Percentiles rank a stretch among this genome's conserved stretches.
These are phyloP conservation scores for Syngnathus floridae DNA, from an alignment of 2,113 vertebrate genomes.

Conservation along the genomic window DNA sequence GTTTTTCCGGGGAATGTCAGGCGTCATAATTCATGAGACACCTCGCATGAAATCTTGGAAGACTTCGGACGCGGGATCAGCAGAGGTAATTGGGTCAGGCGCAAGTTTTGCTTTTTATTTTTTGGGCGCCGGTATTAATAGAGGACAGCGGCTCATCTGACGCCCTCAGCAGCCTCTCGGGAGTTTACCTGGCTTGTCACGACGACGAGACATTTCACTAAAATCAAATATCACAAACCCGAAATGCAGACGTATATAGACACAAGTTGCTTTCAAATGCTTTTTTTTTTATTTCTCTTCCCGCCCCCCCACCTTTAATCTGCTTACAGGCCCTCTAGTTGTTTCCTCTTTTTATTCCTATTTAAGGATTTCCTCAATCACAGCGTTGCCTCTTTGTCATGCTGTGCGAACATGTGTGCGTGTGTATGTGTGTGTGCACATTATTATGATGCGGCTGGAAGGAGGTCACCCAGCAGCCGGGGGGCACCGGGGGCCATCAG, in stretches of 20 bases:
- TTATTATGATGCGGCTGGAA: conserved; percentile 40
- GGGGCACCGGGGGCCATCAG: conserved; percentile 32
- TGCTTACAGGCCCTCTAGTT: conserved; percentile 11
- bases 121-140: conserved; percentile 60
- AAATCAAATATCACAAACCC: not conserved
- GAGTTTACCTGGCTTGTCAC: conserved; percentile 66
- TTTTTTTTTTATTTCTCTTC: too few species aligned
- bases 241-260: not conserved
- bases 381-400: conserved; percentile 17
- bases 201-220: conserved; percentile 45
- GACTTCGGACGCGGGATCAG: conserved; percentile 51
- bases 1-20: conserved; percentile 51
- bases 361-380: conserved; percentile 32
- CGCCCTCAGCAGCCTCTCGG: conserved; percentile 69
- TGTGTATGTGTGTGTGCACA: conserved; percentile 9
- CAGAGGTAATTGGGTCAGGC: conserved; percentile 65
- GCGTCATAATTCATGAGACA: conserved; percentile 69
- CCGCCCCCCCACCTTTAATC: conserved; percentile 4
- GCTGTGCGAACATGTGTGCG: not conserved
- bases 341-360: conserved; percentile 19
- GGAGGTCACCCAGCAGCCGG: conserved; percentile 60
- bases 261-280: not conserved
- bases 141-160: conserved; percentile 62
- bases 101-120: conserved; percentile 28
- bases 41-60: conserved; percentile 68